A percentile compares a stretch with the other conserved stretches of the same genome.
Conservation (phyloP, 2,113 vertebrate genomes). For the Nicator chloris region DNA sequence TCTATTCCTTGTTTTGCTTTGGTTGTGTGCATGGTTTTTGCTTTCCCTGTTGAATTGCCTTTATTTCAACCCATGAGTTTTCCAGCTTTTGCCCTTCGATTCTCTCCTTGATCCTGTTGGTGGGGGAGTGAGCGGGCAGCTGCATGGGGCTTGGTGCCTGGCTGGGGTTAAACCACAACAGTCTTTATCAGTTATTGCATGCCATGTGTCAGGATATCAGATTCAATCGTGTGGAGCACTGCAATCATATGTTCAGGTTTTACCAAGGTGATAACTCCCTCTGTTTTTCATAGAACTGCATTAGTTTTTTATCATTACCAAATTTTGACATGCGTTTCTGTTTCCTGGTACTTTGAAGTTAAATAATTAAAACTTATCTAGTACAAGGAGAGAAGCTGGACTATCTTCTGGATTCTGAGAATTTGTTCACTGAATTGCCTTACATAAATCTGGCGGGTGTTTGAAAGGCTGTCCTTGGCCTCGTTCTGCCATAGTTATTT, state of each 20-base stretch:
- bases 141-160: not conserved
- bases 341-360: not conserved
- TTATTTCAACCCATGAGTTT: not conserved
- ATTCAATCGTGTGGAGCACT: not conserved
- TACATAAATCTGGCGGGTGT: not conserved
- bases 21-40: not conserved
- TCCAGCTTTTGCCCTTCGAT: not conserved
- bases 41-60: not conserved
- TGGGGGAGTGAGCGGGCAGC: fast-evolving
- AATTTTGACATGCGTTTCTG: not conserved
- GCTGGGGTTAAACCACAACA: not conserved
- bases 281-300: not conserved
- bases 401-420: not conserved
- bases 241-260: not conserved
- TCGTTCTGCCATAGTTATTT: not conserved
- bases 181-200: not conserved
- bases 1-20: not conserved
- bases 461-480: not conserved
- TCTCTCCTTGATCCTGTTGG: fast-evolving
- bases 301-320: not conserved
- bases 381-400: not conserved
- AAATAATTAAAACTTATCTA: not conserved
- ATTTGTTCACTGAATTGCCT: not conserved
- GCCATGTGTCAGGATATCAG: not conserved
- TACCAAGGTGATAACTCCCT: not conserved